phyloP scores from a whole-genome alignment of 2,113 vertebrate genomes.

The Heloderma charlesbogerti region DNA sequence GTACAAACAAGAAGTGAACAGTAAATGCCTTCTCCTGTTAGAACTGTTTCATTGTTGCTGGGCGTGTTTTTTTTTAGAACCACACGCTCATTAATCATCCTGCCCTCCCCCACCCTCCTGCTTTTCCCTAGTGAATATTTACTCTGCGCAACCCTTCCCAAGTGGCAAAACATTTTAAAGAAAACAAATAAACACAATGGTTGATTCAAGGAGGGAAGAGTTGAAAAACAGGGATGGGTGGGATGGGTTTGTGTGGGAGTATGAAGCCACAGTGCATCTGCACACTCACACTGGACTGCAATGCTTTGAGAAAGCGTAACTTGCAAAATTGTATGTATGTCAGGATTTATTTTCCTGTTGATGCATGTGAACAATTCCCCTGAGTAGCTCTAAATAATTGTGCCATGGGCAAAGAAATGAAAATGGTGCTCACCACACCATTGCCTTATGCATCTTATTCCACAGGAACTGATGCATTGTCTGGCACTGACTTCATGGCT shows the following conservation, averaged over 20 bases:
- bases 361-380: conserved; percentile 11
- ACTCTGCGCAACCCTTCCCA: conserved; percentile 47
- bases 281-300: conserved; percentile 59
- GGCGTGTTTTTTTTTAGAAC: conserved; percentile 46
- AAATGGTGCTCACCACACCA: not conserved
- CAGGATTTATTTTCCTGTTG: conserved; percentile 22
- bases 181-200: conserved; percentile 13
- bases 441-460: not conserved
- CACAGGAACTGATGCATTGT: no score
- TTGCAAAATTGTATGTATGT: conserved; percentile 50
- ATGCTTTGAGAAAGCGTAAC: conserved; percentile 52
- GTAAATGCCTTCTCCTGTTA: conserved; percentile 67
- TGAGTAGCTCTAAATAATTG: not conserved
- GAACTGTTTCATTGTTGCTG: conserved; percentile 20
- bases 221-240: not conserved
- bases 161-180: conserved; percentile 43
- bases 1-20: conserved; percentile 54
- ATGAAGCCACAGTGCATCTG: conserved; percentile 49
- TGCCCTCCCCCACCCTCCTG: conserved; percentile 3
- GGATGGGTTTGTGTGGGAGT: conserved; percentile 35
- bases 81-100: conserved; percentile 55
- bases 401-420: not conserved
- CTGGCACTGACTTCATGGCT: not conserved
- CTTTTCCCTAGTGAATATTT: conserved; percentile 54
- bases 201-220: conserved; percentile 43